Evolutionary conservation across 2,888 invertebrate species (phyloP).

Genomic region (Kuschelorhynchus macadamiae): DNA sequence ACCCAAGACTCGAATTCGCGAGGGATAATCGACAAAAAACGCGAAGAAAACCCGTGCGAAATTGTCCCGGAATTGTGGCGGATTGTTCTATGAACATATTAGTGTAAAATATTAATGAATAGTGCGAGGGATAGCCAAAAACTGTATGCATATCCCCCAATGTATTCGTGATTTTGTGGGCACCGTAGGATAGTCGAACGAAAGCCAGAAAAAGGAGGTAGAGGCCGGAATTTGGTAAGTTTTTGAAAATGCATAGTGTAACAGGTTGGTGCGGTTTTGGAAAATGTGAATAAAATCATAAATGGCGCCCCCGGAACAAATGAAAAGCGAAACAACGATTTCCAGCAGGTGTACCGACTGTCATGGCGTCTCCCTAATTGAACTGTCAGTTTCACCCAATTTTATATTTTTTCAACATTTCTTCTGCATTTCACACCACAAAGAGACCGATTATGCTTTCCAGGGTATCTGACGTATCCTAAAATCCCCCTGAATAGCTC

Average conservation of each 20-base stretch:
- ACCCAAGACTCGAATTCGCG: constrained; percentile 60
- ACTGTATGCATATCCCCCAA: constrained; percentile 67
- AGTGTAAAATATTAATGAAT: constrained; percentile 63
- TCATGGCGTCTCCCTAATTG: constrained; percentile 62
- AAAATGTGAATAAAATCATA: constrained; percentile 49
- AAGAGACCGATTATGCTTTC: background rate
- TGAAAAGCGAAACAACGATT: constrained; percentile 50
- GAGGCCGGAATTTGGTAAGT: constrained; percentile 47
- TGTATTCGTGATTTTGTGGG: constrained; percentile 66
- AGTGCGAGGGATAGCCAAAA: constrained; percentile 63
- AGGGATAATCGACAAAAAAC: constrained; percentile 51
- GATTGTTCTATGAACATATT: constrained; percentile 59
- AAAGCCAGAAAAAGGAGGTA: constrained; percentile 40
- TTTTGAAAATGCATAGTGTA: constrained; percentile 48
- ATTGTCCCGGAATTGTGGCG: constrained; percentile 60
- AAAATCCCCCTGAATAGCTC: background rate
- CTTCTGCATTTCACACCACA: background rate
- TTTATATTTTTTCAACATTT: constrained; percentile 36
- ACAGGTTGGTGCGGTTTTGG: constrained; percentile 59
- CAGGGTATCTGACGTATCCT: background rate
- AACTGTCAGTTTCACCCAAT: constrained; percentile 63
- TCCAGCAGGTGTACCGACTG: constrained; percentile 63
- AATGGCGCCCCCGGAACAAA: constrained; percentile 35
- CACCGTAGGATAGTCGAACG: constrained; percentile 64
- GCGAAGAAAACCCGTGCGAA: constrained; percentile 55